Evolutionary conservation across 2,113 vertebrate genomes (phyloP).

Genomic region (Petroica traversi): DNA sequence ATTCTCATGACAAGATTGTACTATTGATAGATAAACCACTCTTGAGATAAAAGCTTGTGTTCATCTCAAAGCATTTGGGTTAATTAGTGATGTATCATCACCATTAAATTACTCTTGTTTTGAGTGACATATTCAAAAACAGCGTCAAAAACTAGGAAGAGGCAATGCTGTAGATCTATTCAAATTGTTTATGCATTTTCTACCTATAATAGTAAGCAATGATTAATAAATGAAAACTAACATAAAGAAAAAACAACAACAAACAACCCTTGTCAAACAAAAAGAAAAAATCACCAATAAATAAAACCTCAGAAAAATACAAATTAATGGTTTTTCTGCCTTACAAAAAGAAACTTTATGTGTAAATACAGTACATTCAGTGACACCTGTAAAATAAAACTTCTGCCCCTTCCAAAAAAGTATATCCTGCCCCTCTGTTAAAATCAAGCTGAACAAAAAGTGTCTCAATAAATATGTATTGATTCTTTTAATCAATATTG

Average conservation of each 20-base stretch:
- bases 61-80: background rate
- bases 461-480: background rate
- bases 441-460: background rate
- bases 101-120: background rate
- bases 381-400: background rate
- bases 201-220: background rate
- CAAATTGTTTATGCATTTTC: background rate
- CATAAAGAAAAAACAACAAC: background rate
- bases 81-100: background rate
- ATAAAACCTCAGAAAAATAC: background rate
- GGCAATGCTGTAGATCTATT: background rate
- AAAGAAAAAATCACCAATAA: background rate
- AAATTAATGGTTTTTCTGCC: background rate
- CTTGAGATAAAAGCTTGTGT: background rate
- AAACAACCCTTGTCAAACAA: background rate
- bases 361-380: accelerated
- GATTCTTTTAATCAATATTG: background rate
- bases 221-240: background rate
- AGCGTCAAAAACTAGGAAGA: background rate
- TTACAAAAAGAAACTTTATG: background rate
- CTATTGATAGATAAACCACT: background rate
- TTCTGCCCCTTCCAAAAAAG: background rate
- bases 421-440: background rate
- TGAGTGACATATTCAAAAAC: background rate
- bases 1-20: background rate